These are phyloP conservation scores for Copidosoma floridanum DNA, from an alignment of 1,140 invertebrate genomes.

Conservation along the genomic window DNA sequence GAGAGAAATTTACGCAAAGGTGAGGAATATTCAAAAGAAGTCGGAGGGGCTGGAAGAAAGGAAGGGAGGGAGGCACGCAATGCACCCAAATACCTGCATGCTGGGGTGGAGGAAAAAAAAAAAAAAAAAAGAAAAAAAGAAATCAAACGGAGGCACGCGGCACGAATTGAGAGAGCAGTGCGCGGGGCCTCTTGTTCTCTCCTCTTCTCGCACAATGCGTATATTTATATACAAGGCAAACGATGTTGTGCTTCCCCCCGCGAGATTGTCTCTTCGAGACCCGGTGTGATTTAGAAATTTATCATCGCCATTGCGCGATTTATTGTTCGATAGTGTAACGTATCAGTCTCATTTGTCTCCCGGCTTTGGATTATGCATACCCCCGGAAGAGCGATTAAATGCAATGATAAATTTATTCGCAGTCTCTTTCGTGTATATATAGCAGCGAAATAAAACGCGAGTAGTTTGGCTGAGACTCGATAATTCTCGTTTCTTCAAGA, in stretches of 20 bases:
- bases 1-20: conserved; percentile 16
- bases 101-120: neutral
- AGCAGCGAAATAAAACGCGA: neutral
- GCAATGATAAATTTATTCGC: conserved; percentile 30
- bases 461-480: too few species aligned
- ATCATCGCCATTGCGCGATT: conserved; percentile 29
- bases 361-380: too few species aligned
- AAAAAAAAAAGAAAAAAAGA: neutral
- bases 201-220: too few species aligned
- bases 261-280: conserved; percentile 22
- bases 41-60: too few species aligned
- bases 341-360: conserved; percentile 49
- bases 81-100: too few species aligned
- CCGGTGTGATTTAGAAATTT: conserved; percentile 27
- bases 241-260: neutral
- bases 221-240: neutral
- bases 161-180: conserved; percentile 26
- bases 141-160: conserved; percentile 15
- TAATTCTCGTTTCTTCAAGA: too few species aligned
- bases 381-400: conserved; percentile 38
- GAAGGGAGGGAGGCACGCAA: conserved; percentile 11
- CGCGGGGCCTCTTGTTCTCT: too few species aligned
- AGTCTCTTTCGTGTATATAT: neutral
- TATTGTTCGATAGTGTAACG: conserved; percentile 51
- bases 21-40: neutral